Percentiles rank a stretch among this genome's conserved stretches.
Evolutionary conservation across 1,140 invertebrate genomes (phyloP).

Genomic region (Ips nitidus): DNA sequence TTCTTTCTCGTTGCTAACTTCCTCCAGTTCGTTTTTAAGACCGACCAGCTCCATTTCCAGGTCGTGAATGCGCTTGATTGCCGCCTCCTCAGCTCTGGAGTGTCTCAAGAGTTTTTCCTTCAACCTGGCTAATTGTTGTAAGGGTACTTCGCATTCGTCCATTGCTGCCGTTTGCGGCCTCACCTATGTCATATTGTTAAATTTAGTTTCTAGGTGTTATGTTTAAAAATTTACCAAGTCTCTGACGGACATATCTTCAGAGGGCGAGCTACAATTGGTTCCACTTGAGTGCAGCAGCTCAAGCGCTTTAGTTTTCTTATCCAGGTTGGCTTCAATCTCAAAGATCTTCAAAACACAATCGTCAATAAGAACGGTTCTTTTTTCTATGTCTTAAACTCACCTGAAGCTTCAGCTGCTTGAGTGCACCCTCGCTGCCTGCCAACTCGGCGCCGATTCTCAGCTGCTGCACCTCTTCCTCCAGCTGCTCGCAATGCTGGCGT

Average conservation of each 20-base stretch:
- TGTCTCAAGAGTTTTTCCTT: constrained; percentile 69
- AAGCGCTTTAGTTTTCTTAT: constrained; percentile 67
- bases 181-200: constrained; percentile 34
- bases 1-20: constrained; percentile 76
- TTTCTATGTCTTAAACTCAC: constrained; percentile 35
- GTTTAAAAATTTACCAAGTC: constrained; percentile 57
- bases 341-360: constrained; percentile 53
- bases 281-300: constrained; percentile 68
- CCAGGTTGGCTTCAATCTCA: constrained; percentile 62
- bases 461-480: constrained; percentile 62
- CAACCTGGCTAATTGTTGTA: constrained; percentile 55
- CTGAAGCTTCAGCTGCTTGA: constrained; percentile 57
- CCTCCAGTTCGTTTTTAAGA: constrained; percentile 66
- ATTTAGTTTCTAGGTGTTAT: not conserved
- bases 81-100: constrained; percentile 70
- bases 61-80: constrained; percentile 71
- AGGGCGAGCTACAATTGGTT: constrained; percentile 67
- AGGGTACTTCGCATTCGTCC: constrained; percentile 50
- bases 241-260: constrained; percentile 75
- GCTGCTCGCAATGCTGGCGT: constrained; percentile 56
- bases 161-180: constrained; percentile 35
- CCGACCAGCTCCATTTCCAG: constrained; percentile 69
- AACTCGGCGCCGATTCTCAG: constrained; percentile 60
- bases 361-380: not conserved
- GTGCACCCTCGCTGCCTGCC: constrained; percentile 56